A percentile compares a stretch with the other conserved stretches of the same genome.
These are phyloP conservation scores for Eucriotettix oculatus DNA, from an alignment of 2,888 invertebrate genomes.

Conservation along the genomic window DNA sequence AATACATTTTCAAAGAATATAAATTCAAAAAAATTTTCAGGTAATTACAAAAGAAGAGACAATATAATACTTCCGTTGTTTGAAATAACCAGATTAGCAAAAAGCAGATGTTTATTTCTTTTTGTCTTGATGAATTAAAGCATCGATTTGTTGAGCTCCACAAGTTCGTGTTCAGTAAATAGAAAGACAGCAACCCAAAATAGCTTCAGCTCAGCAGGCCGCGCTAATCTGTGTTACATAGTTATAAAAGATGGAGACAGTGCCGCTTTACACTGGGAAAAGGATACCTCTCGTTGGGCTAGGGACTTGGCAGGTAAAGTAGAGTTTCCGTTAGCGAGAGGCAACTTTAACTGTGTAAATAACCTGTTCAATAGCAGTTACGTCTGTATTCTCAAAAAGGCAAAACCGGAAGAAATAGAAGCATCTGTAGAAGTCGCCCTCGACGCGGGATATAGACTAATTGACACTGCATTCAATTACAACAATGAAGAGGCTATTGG, in stretches of 20 bases:
- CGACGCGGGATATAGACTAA: conserved; percentile 54
- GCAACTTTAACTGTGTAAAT: neutral
- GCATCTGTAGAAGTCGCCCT: conserved; percentile 44
- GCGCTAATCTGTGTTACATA: no score
- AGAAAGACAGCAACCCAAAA: no score
- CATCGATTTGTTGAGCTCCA: no score
- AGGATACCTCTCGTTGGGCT: neutral
- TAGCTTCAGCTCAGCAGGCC: no score
- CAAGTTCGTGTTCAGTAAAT: no score
- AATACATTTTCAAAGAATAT: no score
- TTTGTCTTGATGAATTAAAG: no score
- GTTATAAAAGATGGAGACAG: neutral
- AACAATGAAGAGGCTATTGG: conserved; percentile 64
- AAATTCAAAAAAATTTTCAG: no score
- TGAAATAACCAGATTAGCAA: no score
- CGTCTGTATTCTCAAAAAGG: neutral
- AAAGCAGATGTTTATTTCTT: no score
- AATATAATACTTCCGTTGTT: no score
- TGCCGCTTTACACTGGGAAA: neutral
- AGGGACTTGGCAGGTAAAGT: neutral
- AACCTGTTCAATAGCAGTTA: neutral
- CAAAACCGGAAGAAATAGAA: conserved; percentile 36
- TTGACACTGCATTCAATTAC: conserved; percentile 67
- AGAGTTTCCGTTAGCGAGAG: neutral
- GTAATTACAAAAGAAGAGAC: no score